Conservation (phyloP, 2,888 invertebrate genomes). For the Flabesymbios commensalis region DNA sequence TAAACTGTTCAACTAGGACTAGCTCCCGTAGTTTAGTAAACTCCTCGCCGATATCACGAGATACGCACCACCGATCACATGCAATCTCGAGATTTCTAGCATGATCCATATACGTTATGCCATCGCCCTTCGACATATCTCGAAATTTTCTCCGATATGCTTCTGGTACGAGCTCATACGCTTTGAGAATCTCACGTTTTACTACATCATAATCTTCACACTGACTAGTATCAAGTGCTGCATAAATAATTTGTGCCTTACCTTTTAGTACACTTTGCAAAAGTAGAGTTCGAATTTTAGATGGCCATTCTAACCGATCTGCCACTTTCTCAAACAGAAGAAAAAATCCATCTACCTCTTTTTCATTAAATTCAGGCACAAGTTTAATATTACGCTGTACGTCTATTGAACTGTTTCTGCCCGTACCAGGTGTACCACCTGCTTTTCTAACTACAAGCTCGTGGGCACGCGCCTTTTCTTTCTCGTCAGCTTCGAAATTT, state of each 20-base stretch:
- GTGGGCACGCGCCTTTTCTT: too few relatives aligned
- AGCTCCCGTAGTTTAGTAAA: not conserved
- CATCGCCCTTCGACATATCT: constrained; percentile 8
- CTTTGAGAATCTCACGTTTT: constrained; percentile 25
- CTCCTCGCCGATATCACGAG: constrained; percentile 5
- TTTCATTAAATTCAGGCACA: too few relatives aligned
- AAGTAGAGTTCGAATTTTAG: too few relatives aligned
- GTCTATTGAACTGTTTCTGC: too few relatives aligned
- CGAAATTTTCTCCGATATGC: constrained; percentile 25
- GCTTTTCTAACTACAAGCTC: too few relatives aligned
- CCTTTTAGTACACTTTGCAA: constrained; percentile 24
- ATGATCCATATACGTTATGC: constrained; percentile 29
- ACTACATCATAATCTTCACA: constrained; percentile 18
- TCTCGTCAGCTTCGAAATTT: too few relatives aligned
- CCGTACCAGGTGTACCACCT: too few relatives aligned
- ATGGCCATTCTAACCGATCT: too few relatives aligned
- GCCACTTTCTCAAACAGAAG: too few relatives aligned
- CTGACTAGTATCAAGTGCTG: constrained; percentile 9
- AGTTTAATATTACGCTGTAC: too few relatives aligned
- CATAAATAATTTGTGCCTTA: constrained; percentile 22
- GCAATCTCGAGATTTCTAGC: constrained; percentile 21
- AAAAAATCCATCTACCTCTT: too few relatives aligned
- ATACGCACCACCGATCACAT: constrained; percentile 21
- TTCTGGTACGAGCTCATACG: constrained; percentile 28
- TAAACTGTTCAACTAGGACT: too few relatives aligned